Conservation (phyloP, 2,888 invertebrate genomes). For the Anticlea derivata region DNA sequence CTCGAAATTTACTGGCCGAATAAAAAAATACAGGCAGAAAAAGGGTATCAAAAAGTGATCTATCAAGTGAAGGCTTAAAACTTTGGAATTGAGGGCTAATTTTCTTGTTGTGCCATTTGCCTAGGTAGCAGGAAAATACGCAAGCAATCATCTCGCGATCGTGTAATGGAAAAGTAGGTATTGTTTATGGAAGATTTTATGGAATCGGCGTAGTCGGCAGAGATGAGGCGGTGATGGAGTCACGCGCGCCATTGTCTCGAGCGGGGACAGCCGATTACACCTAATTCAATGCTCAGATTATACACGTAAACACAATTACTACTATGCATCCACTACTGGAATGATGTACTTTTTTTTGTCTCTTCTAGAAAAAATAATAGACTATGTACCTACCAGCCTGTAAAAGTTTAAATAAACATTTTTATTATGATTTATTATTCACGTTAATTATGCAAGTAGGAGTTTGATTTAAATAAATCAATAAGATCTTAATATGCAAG, state of each 20-base stretch:
- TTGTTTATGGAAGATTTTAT: slow-evolving; percentile 54
- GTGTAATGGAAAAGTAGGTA: slow-evolving; percentile 47
- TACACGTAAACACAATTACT: slow-evolving; percentile 46
- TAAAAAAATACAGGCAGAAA: slow-evolving; percentile 69
- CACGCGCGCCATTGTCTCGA: slow-evolving; percentile 67
- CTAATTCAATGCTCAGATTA: slow-evolving; percentile 47
- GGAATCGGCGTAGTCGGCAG: slow-evolving; percentile 47
- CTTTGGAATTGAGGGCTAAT: slow-evolving; percentile 42
- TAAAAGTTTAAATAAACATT: no score
- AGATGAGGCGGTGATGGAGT: slow-evolving; percentile 55
- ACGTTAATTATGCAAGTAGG: no score
- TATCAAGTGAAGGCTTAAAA: slow-evolving; percentile 66
- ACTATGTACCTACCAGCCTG: no score
- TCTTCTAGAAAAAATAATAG: no score
- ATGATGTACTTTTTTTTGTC: slow-evolving; percentile 45
- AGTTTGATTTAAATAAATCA: no score
- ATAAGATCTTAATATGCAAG: no score
- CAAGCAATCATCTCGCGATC: slow-evolving; percentile 46
- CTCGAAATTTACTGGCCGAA: slow-evolving; percentile 74
- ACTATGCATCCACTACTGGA: slow-evolving; percentile 45
- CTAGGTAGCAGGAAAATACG: slow-evolving; percentile 48
- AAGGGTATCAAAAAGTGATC: slow-evolving; percentile 73
- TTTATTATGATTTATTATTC: no score
- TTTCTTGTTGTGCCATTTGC: slow-evolving; percentile 46
- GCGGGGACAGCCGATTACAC: slow-evolving; percentile 53